Evolutionary conservation across 2,888 invertebrate genomes (phyloP).

Genomic region (Itoplectis maculator): DNA sequence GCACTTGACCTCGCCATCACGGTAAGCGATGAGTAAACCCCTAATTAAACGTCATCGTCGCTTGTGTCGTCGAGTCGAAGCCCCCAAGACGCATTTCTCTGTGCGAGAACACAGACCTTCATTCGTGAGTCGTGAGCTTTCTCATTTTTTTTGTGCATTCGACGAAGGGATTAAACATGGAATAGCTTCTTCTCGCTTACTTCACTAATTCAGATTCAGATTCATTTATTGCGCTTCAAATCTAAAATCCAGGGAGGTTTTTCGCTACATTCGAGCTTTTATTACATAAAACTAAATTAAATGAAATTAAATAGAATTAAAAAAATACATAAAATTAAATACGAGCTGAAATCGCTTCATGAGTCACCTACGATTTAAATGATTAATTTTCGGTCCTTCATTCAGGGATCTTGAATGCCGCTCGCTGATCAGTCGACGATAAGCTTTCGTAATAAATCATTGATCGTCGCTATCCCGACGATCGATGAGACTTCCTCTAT

Average conservation of each 20-base stretch:
- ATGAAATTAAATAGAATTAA: too few species aligned
- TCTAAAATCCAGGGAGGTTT: too few species aligned
- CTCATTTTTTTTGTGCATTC: background rate
- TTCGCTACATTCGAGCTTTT: too few species aligned
- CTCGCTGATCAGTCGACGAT: background rate
- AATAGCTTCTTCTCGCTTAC: background rate
- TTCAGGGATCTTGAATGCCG: background rate
- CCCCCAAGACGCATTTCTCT: constrained; percentile 51
- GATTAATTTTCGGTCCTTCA: background rate
- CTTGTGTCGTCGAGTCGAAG: constrained; percentile 33
- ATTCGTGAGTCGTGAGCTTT: background rate
- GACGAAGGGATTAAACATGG: background rate
- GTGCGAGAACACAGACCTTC: background rate
- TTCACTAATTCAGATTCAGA: too few species aligned
- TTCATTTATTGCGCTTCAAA: too few species aligned
- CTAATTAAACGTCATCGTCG: constrained; percentile 55
- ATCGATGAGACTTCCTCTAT: background rate
- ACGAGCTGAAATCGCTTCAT: background rate
- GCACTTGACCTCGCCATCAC: constrained; percentile 66
- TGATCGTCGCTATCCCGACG: background rate
- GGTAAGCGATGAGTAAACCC: constrained; percentile 68
- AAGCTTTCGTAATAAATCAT: background rate
- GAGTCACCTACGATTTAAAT: background rate
- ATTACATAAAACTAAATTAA: too few species aligned
- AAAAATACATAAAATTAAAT: too few species aligned